Evolutionary conservation across 2,797 vertebrate species (phyloP).

Genomic region (Ibycter americanus): DNA sequence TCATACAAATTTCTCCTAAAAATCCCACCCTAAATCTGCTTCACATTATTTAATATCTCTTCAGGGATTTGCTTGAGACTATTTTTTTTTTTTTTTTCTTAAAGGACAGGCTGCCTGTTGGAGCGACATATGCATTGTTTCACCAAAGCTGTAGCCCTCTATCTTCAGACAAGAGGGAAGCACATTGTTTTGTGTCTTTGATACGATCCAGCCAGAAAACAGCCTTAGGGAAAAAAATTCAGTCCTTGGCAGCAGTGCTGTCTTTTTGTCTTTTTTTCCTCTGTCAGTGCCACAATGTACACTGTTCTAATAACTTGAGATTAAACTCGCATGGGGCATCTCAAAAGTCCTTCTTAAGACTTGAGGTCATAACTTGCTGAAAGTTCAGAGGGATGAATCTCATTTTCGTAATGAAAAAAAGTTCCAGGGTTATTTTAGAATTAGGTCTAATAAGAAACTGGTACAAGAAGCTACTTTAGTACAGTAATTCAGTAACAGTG

Average conservation of each 20-base stretch:
- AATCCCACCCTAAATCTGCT: constrained; percentile 45
- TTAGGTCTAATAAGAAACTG: constrained; percentile 67
- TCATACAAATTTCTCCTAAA: constrained; percentile 14
- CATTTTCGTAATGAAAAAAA: constrained; percentile 47
- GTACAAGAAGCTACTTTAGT: constrained; percentile 57
- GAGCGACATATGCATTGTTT: constrained; percentile 50
- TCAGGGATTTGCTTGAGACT: constrained; percentile 15
- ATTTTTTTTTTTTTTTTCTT: not conserved
- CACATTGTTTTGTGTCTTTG: constrained; percentile 56
- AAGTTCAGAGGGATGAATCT: constrained; percentile 50
- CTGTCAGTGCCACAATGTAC: constrained; percentile 4
- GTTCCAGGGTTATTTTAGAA: constrained; percentile 66
- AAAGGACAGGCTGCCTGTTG: constrained; percentile 17
- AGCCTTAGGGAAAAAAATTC: constrained; percentile 6
- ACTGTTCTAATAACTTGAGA: constrained; percentile 43
- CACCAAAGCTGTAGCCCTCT: constrained; percentile 35
- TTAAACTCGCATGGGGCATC: constrained; percentile 31
- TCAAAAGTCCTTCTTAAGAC: constrained; percentile 58
- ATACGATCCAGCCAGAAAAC: constrained; percentile 53
- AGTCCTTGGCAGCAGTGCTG: constrained; percentile 33
- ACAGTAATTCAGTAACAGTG: constrained; percentile 6
- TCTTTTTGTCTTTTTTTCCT: not conserved
- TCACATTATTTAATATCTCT: constrained; percentile 11
- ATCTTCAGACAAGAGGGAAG: constrained; percentile 48
- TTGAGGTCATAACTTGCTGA: constrained; percentile 56